These are phyloP conservation scores for Rafetus swinhoei DNA, from an alignment of 2,113 vertebrate genomes.

Conservation along the genomic window DNA sequence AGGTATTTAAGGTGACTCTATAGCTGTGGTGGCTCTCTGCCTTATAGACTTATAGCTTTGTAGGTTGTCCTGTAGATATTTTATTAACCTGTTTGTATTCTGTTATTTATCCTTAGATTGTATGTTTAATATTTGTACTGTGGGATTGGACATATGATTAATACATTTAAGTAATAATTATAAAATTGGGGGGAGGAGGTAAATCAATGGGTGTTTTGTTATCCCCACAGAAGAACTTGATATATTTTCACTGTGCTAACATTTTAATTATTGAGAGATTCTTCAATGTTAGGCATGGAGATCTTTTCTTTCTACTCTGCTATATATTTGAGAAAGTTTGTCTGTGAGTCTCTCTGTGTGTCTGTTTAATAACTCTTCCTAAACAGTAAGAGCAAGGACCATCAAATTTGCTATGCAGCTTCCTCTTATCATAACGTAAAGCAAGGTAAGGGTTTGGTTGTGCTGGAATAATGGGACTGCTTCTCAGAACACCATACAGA, in stretches of 20 bases:
- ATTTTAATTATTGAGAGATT: neutral
- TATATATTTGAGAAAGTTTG: neutral
- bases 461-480: too few relatives aligned
- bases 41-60: neutral
- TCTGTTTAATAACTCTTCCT: too few relatives aligned
- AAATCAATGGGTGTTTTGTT: neutral
- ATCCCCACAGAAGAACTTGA: neutral
- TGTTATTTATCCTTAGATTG: neutral
- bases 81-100: neutral
- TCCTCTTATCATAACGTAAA: too few relatives aligned
- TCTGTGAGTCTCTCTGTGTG: too few relatives aligned
- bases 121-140: neutral
- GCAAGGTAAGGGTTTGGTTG: too few relatives aligned
- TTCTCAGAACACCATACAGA: too few relatives aligned
- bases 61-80: neutral
- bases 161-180: neutral
- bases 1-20: neutral
- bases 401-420: too few relatives aligned
- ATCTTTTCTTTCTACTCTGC: neutral
- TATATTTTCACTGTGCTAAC: slow-evolving; percentile 27
- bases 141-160: neutral
- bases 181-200: neutral
- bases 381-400: too few relatives aligned
- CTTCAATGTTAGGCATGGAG: neutral
- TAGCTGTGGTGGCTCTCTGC: neutral